Evolutionary conservation across 2,113 vertebrate species (phyloP).

Genomic region (Elgaria multicarinata): DNA sequence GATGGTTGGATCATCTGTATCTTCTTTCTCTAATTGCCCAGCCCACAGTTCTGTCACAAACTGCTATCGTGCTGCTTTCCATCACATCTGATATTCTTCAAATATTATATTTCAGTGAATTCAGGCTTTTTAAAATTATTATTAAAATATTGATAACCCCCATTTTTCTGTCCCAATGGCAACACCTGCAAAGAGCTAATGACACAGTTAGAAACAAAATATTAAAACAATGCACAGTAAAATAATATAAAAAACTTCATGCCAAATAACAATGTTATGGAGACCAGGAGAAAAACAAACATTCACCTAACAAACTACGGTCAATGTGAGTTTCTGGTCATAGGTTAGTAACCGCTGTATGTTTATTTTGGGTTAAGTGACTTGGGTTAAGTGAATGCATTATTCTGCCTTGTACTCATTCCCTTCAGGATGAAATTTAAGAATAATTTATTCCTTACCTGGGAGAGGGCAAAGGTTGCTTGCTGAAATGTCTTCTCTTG

Average conservation of each 20-base stretch:
- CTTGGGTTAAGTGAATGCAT: too few relatives aligned
- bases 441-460: background rate
- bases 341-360: background rate
- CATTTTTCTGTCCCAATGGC: too few relatives aligned
- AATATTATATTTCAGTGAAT: too few relatives aligned
- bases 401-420: background rate
- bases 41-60: background rate
- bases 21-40: background rate
- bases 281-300: background rate
- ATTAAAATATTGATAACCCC: too few relatives aligned
- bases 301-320: background rate
- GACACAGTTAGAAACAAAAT: too few relatives aligned
- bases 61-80: too few relatives aligned
- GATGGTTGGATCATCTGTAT: background rate
- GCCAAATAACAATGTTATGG: too few relatives aligned
- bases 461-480: background rate
- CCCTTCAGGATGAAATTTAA: background rate
- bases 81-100: too few relatives aligned
- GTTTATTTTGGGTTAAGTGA: rapidly evolving
- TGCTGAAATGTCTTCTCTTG: background rate
- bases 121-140: too few relatives aligned
- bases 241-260: too few relatives aligned
- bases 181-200: too few relatives aligned
- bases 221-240: too few relatives aligned
- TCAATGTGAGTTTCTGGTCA: background rate